These are phyloP conservation scores for Drosophila gunungcola DNA, from an alignment of 1,140 invertebrate genomes.

Conservation along the genomic window DNA sequence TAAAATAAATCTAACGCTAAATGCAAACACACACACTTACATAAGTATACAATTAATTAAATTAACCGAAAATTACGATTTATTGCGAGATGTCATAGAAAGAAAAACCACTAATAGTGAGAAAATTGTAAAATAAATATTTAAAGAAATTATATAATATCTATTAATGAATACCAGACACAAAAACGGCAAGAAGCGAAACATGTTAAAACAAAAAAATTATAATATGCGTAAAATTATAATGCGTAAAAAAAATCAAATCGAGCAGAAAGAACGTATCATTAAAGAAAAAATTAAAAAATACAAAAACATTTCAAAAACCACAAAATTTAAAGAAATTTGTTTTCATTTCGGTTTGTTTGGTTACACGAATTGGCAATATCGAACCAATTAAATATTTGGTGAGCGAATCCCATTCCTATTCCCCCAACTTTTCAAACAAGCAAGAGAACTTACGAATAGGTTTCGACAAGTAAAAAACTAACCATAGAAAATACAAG, in stretches of 20 bases:
- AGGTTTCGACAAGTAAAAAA: conserved; percentile 59
- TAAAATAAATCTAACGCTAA: conserved; percentile 60
- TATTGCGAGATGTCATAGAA: conserved; percentile 41
- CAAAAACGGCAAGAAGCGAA: conserved; percentile 16
- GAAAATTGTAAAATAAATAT: conserved; percentile 53
- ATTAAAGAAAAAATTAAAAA: conserved; percentile 54
- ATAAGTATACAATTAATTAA: conserved; percentile 83
- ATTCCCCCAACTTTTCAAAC: not conserved
- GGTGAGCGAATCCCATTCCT: not conserved
- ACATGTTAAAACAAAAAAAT: conserved; percentile 26
- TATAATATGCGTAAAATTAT: conserved; percentile 39
- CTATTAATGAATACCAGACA: conserved; percentile 34
- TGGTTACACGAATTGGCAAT: conserved; percentile 63
- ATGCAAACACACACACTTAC: conserved; percentile 58
- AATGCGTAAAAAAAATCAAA: conserved; percentile 53
- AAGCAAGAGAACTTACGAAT: conserved; percentile 35
- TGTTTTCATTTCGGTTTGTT: conserved; percentile 71
- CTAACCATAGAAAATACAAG: not conserved
- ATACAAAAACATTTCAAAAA: conserved; percentile 71
- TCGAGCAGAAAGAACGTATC: conserved; percentile 58
- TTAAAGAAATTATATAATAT: conserved; percentile 61
- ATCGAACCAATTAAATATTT: conserved; percentile 28
- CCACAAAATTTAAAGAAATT: conserved; percentile 62
- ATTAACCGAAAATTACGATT: conserved; percentile 76
- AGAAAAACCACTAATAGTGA: conserved; percentile 52